These are phyloP conservation scores for Hylaea fasciaria DNA, from an alignment of 2,888 invertebrate species.

Conservation along the genomic window DNA sequence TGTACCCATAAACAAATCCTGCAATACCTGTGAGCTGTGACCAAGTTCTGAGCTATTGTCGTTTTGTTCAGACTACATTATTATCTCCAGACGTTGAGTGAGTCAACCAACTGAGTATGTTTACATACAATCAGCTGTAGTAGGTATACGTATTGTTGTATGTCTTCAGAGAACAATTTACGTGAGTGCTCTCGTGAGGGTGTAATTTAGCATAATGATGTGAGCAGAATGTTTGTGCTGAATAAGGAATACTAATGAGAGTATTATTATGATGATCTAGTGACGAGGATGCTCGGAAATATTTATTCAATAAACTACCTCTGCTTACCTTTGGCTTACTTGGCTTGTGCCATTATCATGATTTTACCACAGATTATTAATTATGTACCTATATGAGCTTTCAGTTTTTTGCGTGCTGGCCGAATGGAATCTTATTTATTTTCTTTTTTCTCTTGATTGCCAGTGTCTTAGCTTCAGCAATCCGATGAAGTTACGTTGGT, in stretches of 20 bases:
- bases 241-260: constrained; percentile 2
- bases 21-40: background rate
- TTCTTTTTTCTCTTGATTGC: background rate
- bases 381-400: too few species aligned
- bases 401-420: background rate
- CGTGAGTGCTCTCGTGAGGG: constrained; percentile 23
- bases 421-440: background rate
- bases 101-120: constrained; percentile 26
- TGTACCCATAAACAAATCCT: background rate
- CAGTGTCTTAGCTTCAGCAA: background rate
- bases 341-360: too few species aligned
- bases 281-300: too few species aligned
- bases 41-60: constrained; percentile 1
- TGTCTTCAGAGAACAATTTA: constrained; percentile 25
- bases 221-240: constrained; percentile 14
- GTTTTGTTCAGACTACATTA: background rate
- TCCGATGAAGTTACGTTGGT: constrained; percentile 1
- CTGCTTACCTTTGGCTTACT: too few species aligned
- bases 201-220: constrained; percentile 30
- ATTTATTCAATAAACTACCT: too few species aligned
- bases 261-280: background rate
- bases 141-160: background rate
- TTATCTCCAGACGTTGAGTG: constrained; percentile 26
- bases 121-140: constrained; percentile 7
- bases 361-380: too few species aligned